Conservation (phyloP, 1,140 invertebrate genomes). For the Streblospio benedicti region DNA sequence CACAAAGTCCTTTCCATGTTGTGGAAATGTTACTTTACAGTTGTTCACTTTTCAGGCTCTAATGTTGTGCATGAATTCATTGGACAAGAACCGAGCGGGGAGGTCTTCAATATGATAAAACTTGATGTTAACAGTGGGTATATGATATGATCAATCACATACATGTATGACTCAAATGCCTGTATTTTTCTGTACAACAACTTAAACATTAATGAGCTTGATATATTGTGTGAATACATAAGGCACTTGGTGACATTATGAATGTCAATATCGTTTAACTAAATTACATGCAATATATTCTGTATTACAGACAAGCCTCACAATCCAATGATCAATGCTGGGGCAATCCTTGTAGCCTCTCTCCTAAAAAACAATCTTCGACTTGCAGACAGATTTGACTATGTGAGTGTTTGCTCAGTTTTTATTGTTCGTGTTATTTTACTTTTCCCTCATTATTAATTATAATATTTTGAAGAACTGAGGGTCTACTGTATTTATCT, state of each 20-base stretch:
- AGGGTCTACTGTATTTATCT: too few relatives aligned
- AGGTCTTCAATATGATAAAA: slow-evolving; percentile 92
- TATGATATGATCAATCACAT: not conserved
- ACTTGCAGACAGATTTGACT: slow-evolving; percentile 48
- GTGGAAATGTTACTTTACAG: too few relatives aligned
- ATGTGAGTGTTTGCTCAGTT: not conserved
- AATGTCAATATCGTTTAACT: not conserved
- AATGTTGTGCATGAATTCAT: slow-evolving; percentile 37
- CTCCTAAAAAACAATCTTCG: slow-evolving; percentile 58
- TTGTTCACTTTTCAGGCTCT: too few relatives aligned
- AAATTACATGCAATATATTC: not conserved
- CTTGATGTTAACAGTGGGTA: slow-evolving; percentile 71
- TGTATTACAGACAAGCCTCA: slow-evolving; percentile 69
- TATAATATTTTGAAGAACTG: too few relatives aligned
- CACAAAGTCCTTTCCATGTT: too few relatives aligned
- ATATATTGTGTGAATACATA: not conserved
- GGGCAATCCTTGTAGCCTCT: slow-evolving; percentile 84
- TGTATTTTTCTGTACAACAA: not conserved
- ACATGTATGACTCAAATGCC: not conserved
- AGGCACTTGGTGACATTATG: not conserved
- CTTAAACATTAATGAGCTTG: not conserved
- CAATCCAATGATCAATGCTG: slow-evolving; percentile 97
- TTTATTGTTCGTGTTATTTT: too few relatives aligned
- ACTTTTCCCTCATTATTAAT: too few relatives aligned
- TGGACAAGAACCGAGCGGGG: slow-evolving; percentile 80